A percentile compares a stretch with the other conserved stretches of the same genome.
These are phyloP conservation scores for Emydocephalus ijimae DNA, from an alignment of 2,113 vertebrate genomes.

Conservation along the genomic window DNA sequence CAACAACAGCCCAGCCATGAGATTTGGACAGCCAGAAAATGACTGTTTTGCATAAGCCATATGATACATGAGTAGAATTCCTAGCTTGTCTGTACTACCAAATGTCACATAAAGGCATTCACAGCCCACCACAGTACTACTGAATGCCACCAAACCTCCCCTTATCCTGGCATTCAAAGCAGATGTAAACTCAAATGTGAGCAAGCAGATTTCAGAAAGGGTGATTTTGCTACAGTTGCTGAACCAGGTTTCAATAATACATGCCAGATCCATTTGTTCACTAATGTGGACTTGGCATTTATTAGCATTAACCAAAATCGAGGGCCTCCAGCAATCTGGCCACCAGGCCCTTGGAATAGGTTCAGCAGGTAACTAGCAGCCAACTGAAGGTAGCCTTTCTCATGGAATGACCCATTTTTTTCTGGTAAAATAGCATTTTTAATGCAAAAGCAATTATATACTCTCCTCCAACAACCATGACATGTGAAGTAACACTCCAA, in stretches of 20 bases:
- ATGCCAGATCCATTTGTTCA: background rate
- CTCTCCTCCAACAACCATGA: background rate
- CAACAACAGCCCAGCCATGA: background rate
- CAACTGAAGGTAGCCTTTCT: background rate
- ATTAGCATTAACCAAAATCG: background rate
- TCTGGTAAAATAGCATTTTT: background rate
- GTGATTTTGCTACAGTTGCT: background rate
- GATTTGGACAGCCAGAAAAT: background rate
- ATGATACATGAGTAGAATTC: background rate
- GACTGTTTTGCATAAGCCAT: background rate
- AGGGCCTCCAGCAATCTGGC: background rate
- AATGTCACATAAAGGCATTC: background rate
- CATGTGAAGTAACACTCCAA: background rate
- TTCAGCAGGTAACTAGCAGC: background rate
- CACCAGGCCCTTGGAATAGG: background rate
- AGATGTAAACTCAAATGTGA: background rate
- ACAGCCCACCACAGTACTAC: background rate
- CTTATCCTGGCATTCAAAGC: background rate
- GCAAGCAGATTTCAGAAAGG: background rate
- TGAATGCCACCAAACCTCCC: background rate
- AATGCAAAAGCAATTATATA: background rate
- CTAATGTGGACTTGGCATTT: background rate
- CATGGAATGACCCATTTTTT: background rate
- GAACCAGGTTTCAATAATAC: background rate
- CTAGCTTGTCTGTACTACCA: background rate